phyloP scores from a whole-genome alignment of 2,797 vertebrate species.

The Takifugu ocellatus region DNA sequence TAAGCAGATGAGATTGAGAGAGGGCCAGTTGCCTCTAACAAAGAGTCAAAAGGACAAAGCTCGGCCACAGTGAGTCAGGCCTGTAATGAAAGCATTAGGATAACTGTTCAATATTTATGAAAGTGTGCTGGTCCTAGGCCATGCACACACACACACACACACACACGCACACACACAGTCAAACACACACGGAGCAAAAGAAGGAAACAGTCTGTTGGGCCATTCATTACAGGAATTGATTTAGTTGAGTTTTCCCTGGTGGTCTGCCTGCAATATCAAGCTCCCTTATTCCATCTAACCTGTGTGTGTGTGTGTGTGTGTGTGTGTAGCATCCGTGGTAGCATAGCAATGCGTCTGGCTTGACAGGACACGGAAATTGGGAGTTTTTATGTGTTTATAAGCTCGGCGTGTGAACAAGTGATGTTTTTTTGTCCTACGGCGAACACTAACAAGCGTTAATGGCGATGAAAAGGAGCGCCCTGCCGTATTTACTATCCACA shows the following conservation, averaged over 20 bases:
- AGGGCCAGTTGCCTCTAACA: constrained; percentile 65
- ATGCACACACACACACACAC: constrained; percentile 18
- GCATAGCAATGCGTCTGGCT: background rate
- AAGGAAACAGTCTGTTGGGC: constrained; percentile 45
- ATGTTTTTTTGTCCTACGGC: too few species aligned
- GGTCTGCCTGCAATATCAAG: constrained; percentile 52
- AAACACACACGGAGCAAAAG: constrained; percentile 18
- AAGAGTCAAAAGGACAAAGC: constrained; percentile 76
- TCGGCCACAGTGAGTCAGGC: constrained; percentile 66
- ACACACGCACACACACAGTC: constrained; percentile 20
- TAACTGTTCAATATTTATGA: constrained; percentile 78
- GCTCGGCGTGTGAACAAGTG: background rate
- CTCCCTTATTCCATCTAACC: constrained; percentile 43
- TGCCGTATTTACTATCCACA: too few species aligned
- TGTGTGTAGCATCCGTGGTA: background rate
- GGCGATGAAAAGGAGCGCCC: too few species aligned
- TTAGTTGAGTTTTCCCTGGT: constrained; percentile 64
- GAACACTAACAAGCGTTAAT: too few species aligned
- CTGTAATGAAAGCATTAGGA: constrained; percentile 75
- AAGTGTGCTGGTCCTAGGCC: constrained; percentile 45
- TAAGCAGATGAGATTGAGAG: constrained; percentile 74
- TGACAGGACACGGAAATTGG: background rate
- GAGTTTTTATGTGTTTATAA: background rate
- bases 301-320: constrained; percentile 22
- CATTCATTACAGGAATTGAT: constrained; percentile 72